These are phyloP conservation scores for Tipula vernalis DNA, from an alignment of 2,888 invertebrate genomes.

Conservation along the genomic window DNA sequence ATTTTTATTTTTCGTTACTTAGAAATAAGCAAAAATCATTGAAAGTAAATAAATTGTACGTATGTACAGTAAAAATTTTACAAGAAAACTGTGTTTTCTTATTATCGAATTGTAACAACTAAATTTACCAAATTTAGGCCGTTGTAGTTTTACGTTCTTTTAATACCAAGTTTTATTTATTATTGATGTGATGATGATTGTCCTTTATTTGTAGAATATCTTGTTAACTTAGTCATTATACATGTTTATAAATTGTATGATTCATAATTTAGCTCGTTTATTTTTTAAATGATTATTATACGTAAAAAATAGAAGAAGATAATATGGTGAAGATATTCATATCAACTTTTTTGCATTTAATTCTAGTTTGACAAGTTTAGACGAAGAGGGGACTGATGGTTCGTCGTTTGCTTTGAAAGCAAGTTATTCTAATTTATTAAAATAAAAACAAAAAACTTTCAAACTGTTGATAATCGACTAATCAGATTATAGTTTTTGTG, in stretches of 20 bases:
- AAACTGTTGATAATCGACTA: neutral
- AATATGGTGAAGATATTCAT: neutral
- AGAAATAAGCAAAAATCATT: neutral
- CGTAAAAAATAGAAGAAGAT: neutral
- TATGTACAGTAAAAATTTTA: neutral
- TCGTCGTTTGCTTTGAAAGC: neutral
- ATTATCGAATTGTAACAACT: neutral
- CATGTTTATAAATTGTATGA: neutral
- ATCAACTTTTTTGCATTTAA: neutral
- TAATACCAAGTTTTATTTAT: neutral
- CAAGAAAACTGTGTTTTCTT: neutral
- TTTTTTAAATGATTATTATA: neutral
- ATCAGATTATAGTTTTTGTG: neutral
- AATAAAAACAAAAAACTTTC: neutral
- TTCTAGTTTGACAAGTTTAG: neutral
- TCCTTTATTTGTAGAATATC: neutral
- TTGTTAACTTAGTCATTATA: neutral
- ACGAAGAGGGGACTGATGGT: neutral
- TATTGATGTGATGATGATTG: neutral
- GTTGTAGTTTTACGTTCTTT: neutral
- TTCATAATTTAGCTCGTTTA: neutral
- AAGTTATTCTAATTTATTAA: neutral
- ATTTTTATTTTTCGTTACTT: neutral
- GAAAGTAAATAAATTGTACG: neutral
- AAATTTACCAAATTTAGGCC: neutral